Conservation (phyloP, 2,113 vertebrate genomes). For the Microcebus ravelobensis region DNA sequence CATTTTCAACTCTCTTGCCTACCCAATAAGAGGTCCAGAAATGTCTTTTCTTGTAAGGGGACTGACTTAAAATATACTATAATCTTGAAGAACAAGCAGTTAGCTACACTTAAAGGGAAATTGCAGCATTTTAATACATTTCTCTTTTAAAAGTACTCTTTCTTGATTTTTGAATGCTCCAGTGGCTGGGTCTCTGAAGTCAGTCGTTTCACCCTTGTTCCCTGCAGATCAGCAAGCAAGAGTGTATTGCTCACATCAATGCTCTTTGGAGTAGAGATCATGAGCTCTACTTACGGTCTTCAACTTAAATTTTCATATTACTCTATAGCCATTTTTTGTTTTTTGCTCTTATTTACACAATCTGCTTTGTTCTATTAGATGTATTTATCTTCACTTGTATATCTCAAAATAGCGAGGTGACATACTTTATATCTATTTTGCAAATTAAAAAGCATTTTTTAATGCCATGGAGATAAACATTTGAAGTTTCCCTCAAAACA, state of each 20-base stretch:
- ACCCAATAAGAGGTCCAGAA: not conserved
- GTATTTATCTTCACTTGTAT: not conserved
- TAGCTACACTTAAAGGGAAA: not conserved
- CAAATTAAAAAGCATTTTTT: not conserved
- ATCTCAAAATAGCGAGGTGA: not conserved
- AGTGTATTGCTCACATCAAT: not conserved
- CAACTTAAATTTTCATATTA: not conserved
- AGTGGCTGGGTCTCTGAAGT: not conserved
- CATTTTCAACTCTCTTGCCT: not conserved
- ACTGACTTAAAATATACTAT: not conserved
- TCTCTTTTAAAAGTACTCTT: not conserved
- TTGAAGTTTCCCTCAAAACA: not conserved
- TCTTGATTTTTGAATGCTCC: not conserved
- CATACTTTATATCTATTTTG: not conserved
- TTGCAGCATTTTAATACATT: not conserved
- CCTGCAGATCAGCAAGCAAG: rapidly evolving
- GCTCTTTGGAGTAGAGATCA: not conserved
- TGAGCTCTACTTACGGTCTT: not conserved
- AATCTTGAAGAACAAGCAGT: not conserved
- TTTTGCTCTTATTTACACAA: not conserved
- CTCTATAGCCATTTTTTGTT: not conserved
- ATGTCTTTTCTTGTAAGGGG: not conserved
- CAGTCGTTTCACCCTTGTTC: not conserved
- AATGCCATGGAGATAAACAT: not conserved
- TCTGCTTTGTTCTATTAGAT: not conserved